phyloP scores from a whole-genome alignment of 2,113 vertebrate species.

The Pelecanus crispus region DNA sequence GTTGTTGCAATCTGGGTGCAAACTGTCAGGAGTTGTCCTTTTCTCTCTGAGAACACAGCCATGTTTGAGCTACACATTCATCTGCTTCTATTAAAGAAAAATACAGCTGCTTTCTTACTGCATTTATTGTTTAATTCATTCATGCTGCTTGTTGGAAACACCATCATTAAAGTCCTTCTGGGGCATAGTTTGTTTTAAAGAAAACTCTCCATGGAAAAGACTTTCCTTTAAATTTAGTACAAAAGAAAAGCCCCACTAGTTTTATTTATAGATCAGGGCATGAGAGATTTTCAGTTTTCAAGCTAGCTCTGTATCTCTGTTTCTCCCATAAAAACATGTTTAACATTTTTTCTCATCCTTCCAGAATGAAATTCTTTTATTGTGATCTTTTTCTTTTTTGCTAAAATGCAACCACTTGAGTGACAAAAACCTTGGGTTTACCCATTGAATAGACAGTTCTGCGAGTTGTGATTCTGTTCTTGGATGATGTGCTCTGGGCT shows the following conservation, averaged over 20 bases:
- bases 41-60: background rate
- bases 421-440: background rate
- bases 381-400: background rate
- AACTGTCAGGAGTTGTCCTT: background rate
- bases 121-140: conserved; percentile 52
- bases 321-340: conserved; percentile 45
- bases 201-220: conserved; percentile 36
- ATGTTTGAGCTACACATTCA: background rate
- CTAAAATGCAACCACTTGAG: background rate
- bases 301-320: conserved; percentile 3
- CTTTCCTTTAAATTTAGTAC: conserved; percentile 59
- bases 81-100: conserved; percentile 9
- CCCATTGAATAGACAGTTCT: background rate
- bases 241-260: conserved; percentile 33
- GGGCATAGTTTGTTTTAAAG: conserved; percentile 32
- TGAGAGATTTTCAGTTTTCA: conserved; percentile 33
- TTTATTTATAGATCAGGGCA: conserved; percentile 64
- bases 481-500: background rate
- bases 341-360: conserved; percentile 39
- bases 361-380: background rate
- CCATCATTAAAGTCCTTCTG: conserved; percentile 43
- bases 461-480: background rate
- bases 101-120: conserved; percentile 11
- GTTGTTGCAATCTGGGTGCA: background rate
- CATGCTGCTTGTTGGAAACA: conserved; percentile 57